phyloP scores from a whole-genome alignment of 2,113 vertebrate genomes.

The Arizona elegans region DNA sequence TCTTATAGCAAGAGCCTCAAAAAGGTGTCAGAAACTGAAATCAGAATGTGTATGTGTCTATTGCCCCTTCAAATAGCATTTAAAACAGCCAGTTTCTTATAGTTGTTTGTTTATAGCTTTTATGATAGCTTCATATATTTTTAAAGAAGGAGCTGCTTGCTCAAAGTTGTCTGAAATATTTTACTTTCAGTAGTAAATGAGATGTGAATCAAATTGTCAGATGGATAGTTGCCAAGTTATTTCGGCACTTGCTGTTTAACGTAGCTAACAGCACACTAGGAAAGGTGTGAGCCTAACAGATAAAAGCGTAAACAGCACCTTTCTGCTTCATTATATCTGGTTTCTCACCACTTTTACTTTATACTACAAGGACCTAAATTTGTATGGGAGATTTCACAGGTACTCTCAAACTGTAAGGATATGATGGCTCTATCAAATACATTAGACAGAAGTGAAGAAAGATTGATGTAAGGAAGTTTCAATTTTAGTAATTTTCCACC shows the following conservation, averaged over 20 bases:
- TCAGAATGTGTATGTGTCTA: background rate
- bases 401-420: constrained; percentile 43
- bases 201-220: constrained; percentile 70
- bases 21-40: background rate
- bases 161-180: constrained; percentile 62
- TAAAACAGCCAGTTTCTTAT: constrained; percentile 26
- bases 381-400: constrained; percentile 39
- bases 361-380: constrained; percentile 44
- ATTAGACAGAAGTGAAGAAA: constrained; percentile 34
- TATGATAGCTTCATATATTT: constrained; percentile 49
- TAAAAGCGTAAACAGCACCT: constrained; percentile 56
- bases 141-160: constrained; percentile 49
- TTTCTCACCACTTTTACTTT: constrained; percentile 57
- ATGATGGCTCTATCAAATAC: constrained; percentile 26
- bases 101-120: background rate
- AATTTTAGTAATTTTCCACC: constrained; percentile 51
- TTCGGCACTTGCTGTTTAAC: constrained; percentile 52
- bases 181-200: constrained; percentile 68
- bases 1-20: constrained; percentile 9
- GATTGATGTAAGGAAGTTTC: constrained; percentile 53
- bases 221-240: constrained; percentile 61
- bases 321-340: constrained; percentile 49
- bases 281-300: constrained; percentile 64
- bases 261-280: constrained; percentile 48
- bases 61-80: constrained; percentile 27